Evolutionary conservation across 2,888 invertebrate genomes (phyloP).

Genomic region (Sarcophaga carnaria): DNA sequence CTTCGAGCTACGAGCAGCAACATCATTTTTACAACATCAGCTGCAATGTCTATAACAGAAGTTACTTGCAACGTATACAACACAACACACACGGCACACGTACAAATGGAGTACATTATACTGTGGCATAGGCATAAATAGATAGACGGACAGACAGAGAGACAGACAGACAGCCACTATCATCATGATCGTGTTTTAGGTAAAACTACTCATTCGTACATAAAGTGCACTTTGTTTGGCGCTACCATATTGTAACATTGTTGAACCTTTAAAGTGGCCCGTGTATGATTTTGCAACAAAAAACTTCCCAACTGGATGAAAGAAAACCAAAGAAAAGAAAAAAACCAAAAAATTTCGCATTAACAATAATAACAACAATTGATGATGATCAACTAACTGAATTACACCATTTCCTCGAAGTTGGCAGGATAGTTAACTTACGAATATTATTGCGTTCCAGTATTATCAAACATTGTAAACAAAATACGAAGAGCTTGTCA

Average conservation of each 20-base stretch:
- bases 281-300: constrained; percentile 15
- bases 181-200: constrained; percentile 59
- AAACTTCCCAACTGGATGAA: neutral
- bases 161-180: constrained; percentile 26
- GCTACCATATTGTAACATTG: constrained; percentile 65
- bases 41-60: constrained; percentile 59
- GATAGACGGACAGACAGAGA: neutral
- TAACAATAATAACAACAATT: constrained; percentile 41
- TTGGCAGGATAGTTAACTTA: too few relatives aligned
- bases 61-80: neutral
- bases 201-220: constrained; percentile 15
- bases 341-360: constrained; percentile 15
- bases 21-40: constrained; percentile 27
- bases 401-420: constrained; percentile 38
- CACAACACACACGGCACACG: neutral
- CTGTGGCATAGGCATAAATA: neutral
- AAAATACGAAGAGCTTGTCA: too few relatives aligned
- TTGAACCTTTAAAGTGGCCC: constrained; percentile 62
- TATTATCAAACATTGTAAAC: too few relatives aligned
- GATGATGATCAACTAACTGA: constrained; percentile 22
- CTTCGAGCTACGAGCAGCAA: constrained; percentile 6
- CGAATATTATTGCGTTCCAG: too few relatives aligned
- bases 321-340: constrained; percentile 58
- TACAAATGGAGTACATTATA: neutral
- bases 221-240: constrained; percentile 64